Evolutionary conservation across 2,113 vertebrate species (phyloP).

Genomic region (Myotis yumanensis): DNA sequence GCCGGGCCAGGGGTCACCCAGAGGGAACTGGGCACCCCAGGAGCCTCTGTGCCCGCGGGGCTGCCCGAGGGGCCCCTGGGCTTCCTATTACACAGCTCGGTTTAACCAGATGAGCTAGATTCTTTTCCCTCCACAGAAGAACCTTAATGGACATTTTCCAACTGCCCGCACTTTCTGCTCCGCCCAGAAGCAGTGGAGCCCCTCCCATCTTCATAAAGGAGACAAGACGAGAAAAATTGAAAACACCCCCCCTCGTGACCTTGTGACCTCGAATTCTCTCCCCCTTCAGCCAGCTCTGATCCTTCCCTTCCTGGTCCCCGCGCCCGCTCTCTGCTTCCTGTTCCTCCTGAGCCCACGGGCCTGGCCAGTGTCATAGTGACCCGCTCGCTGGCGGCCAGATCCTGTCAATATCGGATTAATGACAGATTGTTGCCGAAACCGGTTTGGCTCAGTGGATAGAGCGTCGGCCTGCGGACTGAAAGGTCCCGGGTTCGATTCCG

Average conservation of each 20-base stretch:
- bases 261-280: neutral
- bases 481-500: too few species aligned
- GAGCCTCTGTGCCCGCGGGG: neutral
- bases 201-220: neutral
- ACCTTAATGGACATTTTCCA: neutral
- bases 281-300: too few species aligned
- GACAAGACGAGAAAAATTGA: neutral
- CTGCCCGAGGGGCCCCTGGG: neutral
- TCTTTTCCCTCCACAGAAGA: neutral
- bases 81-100: neutral
- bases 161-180: neutral
- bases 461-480: too few species aligned
- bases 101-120: neutral
- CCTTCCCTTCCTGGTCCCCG: neutral
- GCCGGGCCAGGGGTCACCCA: neutral
- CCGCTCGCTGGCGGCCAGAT: neutral
- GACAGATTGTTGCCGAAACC: too few species aligned
- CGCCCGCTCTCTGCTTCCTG: neutral
- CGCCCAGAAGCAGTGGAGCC: neutral
- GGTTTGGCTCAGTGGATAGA: too few species aligned
- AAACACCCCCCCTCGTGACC: fast-evolving
- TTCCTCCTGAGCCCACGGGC: neutral
- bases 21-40: neutral
- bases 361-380: neutral
- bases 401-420: neutral